Base-by-base conservation (phyloP, 1,140 invertebrate genomes). In the Archegozetes longisetosus region DNA sequence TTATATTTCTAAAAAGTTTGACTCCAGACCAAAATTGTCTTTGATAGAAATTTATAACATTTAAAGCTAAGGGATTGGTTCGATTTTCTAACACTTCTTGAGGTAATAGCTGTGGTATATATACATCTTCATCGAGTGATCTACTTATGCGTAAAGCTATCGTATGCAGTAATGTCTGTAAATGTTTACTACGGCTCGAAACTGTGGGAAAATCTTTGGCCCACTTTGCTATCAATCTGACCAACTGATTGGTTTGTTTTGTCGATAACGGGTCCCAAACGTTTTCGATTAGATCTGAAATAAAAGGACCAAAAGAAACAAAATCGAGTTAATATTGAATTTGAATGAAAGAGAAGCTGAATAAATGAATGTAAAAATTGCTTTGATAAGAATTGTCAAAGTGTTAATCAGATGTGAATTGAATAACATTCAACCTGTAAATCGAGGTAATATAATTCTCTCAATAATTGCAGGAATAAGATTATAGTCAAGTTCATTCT, bases 201-300 rank as follows among this genome's bases (percentile, higher is more conserved):
- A 57, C 20, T 27, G 32, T n/a, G 1, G 55, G 55, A 57, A 14
- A 57, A 26, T 14, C 48, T 26, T 25, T 24, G 40, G 29, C 9
- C 4, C n/a, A 2, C 2, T 17, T 27, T 12, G 6, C 13, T 24
- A 57, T 12, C 20, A 57, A 50, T 13, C 23, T 1, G 23, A 50
- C 32, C 13, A 57, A 26, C 13, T 23, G 3, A 26, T 13, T 14
- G 28, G 55, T 57, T 50, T 57, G 55, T 28, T 20, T 50, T 1
- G 23, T 24, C 1, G 55, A 57, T n/a, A 57, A 24, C 20, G 55
- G 55, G 25, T 50, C 48, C 55, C 55, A 57, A 13, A 57, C 17
- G 2, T 28, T 26, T 50, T 57, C 40, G 20, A 57, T 28, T 14
- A 57, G 12, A 17, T 14, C 25, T n/a, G n/a, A n/a, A n/a, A n/a